These are phyloP conservation scores for Rhipidura dahli DNA, from an alignment of 2,113 vertebrate species.

Conservation along the genomic window DNA sequence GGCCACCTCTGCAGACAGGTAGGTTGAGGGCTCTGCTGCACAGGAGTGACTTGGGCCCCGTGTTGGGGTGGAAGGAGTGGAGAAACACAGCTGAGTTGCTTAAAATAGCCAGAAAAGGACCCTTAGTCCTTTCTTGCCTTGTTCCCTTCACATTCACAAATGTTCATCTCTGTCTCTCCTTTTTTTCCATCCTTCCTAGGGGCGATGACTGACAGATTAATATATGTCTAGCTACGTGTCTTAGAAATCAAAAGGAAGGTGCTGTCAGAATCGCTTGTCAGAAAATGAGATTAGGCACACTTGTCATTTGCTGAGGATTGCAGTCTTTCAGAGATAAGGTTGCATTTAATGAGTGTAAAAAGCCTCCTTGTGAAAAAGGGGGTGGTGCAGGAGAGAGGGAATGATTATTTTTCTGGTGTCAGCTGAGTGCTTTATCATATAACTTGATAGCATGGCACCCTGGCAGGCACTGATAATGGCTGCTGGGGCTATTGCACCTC, in stretches of 20 bases:
- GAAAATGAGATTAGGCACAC: conserved; percentile 91
- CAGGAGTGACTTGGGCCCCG: background rate
- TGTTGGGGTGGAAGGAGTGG: background rate
- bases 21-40: background rate
- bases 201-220: conserved; percentile 96
- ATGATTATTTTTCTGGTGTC: conserved; percentile 71
- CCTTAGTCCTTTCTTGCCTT: conserved; percentile 59
- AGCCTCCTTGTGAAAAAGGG: conserved; percentile 76
- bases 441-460: conserved; percentile 63
- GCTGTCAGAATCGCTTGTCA: conserved; percentile 93
- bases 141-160: conserved; percentile 75
- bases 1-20: background rate
- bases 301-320: conserved; percentile 90
- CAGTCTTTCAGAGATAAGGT: conserved; percentile 90
- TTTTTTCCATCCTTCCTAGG: conserved; percentile 72
- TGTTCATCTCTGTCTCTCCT: conserved; percentile 53
- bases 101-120: conserved; percentile 55
- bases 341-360: conserved; percentile 90
- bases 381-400: conserved; percentile 59
- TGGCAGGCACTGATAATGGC: conserved; percentile 72
- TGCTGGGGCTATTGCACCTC: conserved; percentile 61
- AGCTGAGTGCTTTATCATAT: conserved; percentile 77
- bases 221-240: conserved; percentile 94
- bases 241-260: conserved; percentile 93
- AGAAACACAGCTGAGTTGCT: background rate